phyloP scores from a whole-genome alignment of 2,797 vertebrate species.

The Enteromius paludinosus region DNA sequence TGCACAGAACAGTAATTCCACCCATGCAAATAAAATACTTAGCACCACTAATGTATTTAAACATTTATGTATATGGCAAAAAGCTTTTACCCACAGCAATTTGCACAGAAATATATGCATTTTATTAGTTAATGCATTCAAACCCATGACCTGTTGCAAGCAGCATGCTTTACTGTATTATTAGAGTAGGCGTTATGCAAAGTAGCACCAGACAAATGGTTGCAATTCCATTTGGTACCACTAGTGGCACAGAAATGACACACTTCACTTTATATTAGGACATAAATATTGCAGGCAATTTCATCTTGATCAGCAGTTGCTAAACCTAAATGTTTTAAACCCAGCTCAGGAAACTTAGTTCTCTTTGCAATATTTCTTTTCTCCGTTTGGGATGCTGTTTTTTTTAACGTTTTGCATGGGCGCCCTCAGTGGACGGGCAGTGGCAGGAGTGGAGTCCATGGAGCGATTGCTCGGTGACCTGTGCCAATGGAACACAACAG shows the following conservation, averaged over 20 bases:
- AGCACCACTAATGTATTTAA: neutral
- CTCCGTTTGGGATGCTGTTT: slow-evolving; percentile 67
- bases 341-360: neutral
- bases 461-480: slow-evolving; percentile 98
- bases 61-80: neutral
- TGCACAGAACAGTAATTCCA: neutral
- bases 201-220: neutral
- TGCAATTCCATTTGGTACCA: neutral
- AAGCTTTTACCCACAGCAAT: neutral
- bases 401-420: slow-evolving; percentile 61
- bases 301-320: neutral
- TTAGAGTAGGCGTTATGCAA: neutral
- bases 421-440: slow-evolving; percentile 90
- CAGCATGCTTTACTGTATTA: neutral
- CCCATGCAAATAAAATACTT: neutral
- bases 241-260: neutral
- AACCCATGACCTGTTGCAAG: slow-evolving; percentile 1
- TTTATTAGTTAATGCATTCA: slow-evolving; percentile 8
- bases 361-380: slow-evolving; percentile 65
- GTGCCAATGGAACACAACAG: slow-evolving; percentile 98
- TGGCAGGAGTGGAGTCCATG: slow-evolving; percentile 99
- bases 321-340: neutral
- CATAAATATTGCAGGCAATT: neutral
- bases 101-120: neutral
- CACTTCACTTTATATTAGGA: neutral